These are phyloP conservation scores for Homalodisca vitripennis DNA, from an alignment of 1,140 invertebrate species.

Conservation along the genomic window DNA sequence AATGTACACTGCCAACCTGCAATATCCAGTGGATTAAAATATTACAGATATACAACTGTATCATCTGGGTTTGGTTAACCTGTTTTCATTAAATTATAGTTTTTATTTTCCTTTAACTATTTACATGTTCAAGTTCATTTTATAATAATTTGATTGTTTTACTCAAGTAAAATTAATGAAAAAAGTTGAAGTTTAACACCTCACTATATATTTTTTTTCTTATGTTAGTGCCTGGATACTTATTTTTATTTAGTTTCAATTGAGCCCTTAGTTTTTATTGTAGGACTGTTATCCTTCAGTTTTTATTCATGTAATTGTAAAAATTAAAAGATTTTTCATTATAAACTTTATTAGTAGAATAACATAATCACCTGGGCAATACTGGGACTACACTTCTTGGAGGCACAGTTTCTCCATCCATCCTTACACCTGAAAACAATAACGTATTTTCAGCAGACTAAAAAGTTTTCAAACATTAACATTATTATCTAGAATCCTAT, in stretches of 20 bases:
- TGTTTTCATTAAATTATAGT: not conserved
- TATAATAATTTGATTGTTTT: slow-evolving; percentile 11
- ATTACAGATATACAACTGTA: too few species aligned
- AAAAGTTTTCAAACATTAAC: too few species aligned
- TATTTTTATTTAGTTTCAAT: not conserved
- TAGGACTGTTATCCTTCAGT: not conserved
- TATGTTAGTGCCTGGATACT: not conserved
- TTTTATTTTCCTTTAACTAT: slow-evolving; percentile 31
- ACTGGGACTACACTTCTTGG: slow-evolving; percentile 37
- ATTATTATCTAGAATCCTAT: too few species aligned
- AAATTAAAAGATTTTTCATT: not conserved
- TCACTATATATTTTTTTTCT: slow-evolving; percentile 19
- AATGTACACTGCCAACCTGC: too few species aligned
- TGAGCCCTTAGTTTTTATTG: not conserved
- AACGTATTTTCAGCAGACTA: too few species aligned
- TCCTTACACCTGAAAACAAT: slow-evolving; percentile 39
- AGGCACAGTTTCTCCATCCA: slow-evolving; percentile 32
- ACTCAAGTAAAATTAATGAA: slow-evolving; percentile 26
- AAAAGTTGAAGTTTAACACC: slow-evolving; percentile 16
- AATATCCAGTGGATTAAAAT: too few species aligned
- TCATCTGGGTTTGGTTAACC: too few species aligned
- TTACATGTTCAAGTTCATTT: slow-evolving; percentile 27
- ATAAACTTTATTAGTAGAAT: not conserved
- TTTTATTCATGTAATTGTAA: not conserved
- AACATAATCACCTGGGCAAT: slow-evolving; percentile 37